phyloP scores from a whole-genome alignment of 2,113 vertebrate genomes.

The Himantopus leucocephalus region DNA sequence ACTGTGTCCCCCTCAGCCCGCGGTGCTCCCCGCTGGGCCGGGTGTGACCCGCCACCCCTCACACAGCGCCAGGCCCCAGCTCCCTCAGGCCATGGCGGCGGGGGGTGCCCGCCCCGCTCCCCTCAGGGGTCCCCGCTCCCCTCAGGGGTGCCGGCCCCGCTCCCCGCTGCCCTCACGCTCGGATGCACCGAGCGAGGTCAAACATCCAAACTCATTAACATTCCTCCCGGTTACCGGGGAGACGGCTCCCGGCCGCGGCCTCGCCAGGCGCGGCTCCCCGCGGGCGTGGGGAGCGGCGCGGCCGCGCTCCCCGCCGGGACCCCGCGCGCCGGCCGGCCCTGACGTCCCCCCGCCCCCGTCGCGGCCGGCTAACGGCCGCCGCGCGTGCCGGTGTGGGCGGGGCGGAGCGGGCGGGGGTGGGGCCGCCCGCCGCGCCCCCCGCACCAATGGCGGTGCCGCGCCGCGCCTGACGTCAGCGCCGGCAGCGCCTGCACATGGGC shows the following conservation, averaged over 20 bases:
- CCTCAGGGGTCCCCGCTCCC: neutral
- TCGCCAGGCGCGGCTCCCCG: neutral
- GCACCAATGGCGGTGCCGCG: neutral
- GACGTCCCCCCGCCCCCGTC: too few relatives aligned
- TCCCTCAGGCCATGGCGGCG: neutral
- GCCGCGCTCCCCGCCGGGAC: too few relatives aligned
- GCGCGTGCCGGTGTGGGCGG: too few relatives aligned
- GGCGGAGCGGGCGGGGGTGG: too few relatives aligned
- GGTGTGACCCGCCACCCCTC: neutral
- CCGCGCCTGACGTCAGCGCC: constrained; percentile 66
- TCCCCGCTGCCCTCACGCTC: neutral
- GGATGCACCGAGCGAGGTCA: neutral
- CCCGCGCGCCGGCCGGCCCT: too few relatives aligned
- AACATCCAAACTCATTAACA: neutral
- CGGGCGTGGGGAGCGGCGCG: neutral
- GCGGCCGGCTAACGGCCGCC: too few relatives aligned
- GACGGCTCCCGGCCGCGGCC: neutral
- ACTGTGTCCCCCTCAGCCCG: neutral
- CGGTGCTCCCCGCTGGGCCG: neutral
- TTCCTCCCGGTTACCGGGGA: neutral
- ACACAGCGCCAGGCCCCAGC: neutral
- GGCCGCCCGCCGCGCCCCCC: neutral
- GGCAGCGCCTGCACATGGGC: constrained; percentile 79
- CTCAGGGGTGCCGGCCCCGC: neutral
- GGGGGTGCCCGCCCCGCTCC: neutral